These are phyloP conservation scores for Prunella himalayana DNA, from an alignment of 2,113 vertebrate genomes.

Conservation along the genomic window DNA sequence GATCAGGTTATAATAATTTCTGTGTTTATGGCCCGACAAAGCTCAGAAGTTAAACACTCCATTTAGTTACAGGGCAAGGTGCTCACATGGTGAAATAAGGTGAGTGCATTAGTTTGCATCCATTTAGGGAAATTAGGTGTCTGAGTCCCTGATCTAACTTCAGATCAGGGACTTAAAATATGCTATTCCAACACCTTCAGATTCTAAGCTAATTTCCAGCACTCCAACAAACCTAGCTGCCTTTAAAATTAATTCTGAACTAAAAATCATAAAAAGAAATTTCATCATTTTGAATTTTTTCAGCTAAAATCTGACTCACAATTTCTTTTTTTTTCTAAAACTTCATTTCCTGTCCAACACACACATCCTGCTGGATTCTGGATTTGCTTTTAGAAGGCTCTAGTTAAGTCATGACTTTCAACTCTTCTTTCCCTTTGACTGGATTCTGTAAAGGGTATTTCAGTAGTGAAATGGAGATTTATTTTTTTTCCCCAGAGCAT, in stretches of 20 bases:
- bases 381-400: not conserved
- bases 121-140: constrained; percentile 9
- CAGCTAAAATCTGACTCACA: not conserved
- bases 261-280: not conserved
- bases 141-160: not conserved
- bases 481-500: not conserved
- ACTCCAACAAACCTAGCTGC: not conserved
- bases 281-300: not conserved
- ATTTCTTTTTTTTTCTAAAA: not conserved
- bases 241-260: not conserved
- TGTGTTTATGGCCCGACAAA: not conserved
- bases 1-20: not conserved
- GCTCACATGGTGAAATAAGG: not conserved
- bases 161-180: not conserved
- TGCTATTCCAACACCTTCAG: not conserved
- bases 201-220: not conserved
- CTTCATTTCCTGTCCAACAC: not conserved
- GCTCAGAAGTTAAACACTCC: not conserved
- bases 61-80: not conserved
- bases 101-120: not conserved
- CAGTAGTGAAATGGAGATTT: not conserved
- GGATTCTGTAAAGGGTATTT: not conserved
- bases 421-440: not conserved
- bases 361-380: not conserved
- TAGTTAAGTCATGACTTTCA: not conserved